Evolutionary conservation across 2,797 vertebrate species (phyloP).

Genomic region (Tarsius wallacei): DNA sequence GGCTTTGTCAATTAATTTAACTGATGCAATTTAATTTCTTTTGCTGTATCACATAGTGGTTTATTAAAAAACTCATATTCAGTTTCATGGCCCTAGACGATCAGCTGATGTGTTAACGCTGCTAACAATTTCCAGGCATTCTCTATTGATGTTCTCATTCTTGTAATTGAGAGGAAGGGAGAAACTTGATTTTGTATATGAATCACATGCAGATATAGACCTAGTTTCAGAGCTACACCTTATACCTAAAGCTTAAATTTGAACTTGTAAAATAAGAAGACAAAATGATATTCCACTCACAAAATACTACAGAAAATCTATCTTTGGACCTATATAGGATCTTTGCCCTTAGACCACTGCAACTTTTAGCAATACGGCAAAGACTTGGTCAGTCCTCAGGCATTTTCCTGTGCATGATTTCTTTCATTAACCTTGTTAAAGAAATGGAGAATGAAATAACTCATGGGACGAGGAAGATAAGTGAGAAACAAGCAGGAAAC

Average conservation of each 20-base stretch:
- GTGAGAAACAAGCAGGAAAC: conserved; percentile 36
- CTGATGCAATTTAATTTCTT: conserved; percentile 67
- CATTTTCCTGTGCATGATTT: background rate
- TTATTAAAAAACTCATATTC: conserved; percentile 67
- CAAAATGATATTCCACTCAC: background rate
- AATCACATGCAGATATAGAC: background rate
- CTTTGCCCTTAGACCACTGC: background rate
- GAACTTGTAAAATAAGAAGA: conserved; percentile 20
- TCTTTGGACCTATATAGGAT: background rate
- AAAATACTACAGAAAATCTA: background rate
- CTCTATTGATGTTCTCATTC: background rate
- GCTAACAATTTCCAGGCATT: conserved; percentile 16
- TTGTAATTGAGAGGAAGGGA: background rate
- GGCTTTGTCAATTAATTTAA: conserved; percentile 69
- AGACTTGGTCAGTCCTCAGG: background rate
- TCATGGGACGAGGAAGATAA: background rate
- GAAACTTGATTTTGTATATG: background rate
- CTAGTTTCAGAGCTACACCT: conserved; percentile 34
- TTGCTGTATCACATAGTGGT: background rate
- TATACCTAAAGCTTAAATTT: background rate
- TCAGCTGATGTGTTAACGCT: conserved; percentile 51
- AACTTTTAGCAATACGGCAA: background rate
- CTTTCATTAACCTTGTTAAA: conserved; percentile 35
- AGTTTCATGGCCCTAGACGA: conserved; percentile 31
- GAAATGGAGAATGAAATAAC: background rate